phyloP scores from a whole-genome alignment of 2,113 vertebrate genomes.

The Aegithalos caudatus region DNA sequence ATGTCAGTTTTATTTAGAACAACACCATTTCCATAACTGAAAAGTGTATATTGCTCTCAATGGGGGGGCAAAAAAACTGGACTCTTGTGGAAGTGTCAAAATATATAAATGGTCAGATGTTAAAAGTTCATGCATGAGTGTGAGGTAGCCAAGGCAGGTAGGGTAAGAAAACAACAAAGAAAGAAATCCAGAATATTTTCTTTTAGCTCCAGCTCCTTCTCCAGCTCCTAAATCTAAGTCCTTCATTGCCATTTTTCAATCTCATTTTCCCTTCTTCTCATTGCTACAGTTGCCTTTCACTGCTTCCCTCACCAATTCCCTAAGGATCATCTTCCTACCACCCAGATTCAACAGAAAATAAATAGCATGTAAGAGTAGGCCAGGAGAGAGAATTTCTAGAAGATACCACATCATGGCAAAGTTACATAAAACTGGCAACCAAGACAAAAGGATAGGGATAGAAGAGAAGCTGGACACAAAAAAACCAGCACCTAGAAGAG shows the following conservation, averaged over 20 bases:
- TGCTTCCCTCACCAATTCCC: not conserved
- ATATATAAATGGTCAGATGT: not conserved
- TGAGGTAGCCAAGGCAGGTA: not conserved
- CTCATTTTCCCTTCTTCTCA: not conserved
- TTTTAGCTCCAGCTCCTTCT: not conserved
- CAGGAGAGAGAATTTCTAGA: not conserved
- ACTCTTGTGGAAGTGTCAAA: not conserved
- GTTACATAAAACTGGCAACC: not conserved
- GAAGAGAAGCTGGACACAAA: not conserved
- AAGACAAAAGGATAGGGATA: not conserved
- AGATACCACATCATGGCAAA: not conserved
- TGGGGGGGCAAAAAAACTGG: not conserved
- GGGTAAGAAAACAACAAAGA: not conserved
- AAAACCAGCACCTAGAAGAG: not conserved
- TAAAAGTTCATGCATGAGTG: not conserved
- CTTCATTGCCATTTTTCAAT: not conserved
- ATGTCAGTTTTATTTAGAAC: slow-evolving; percentile 61
- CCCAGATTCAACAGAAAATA: not conserved
- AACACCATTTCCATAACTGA: slow-evolving; percentile 43
- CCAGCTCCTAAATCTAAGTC: not conserved
- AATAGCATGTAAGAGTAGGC: rapidly evolving
- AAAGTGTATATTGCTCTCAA: slow-evolving; percentile 7
- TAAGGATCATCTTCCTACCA: not conserved
- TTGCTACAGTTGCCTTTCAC: not conserved
- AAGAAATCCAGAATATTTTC: not conserved